Percentiles rank a stretch among this genome's conserved stretches.
Evolutionary conservation across 2,797 vertebrate genomes (phyloP).

Genomic region (Glossophaga mutica): DNA sequence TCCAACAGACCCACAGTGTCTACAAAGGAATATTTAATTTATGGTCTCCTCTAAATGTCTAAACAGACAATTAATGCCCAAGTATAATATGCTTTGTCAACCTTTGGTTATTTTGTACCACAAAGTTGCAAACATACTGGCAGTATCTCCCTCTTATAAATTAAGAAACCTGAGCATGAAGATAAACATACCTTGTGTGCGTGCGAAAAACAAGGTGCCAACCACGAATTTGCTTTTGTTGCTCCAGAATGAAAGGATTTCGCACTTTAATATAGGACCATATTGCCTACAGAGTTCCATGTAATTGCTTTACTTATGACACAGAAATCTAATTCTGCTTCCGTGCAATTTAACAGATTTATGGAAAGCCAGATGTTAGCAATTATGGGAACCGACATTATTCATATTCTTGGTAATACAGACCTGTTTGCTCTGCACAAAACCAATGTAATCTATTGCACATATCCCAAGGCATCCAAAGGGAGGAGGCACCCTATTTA

Average conservation of each 20-base stretch:
- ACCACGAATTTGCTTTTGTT: slow-evolving; percentile 50
- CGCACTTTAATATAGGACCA: slow-evolving; percentile 73
- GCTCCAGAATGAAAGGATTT: slow-evolving; percentile 73
- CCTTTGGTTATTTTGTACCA: slow-evolving; percentile 40
- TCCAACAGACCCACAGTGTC: neutral
- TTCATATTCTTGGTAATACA: slow-evolving; percentile 81
- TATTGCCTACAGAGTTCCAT: slow-evolving; percentile 77
- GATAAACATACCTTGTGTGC: neutral
- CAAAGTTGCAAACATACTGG: neutral
- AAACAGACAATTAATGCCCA: neutral
- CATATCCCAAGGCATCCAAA: slow-evolving; percentile 72
- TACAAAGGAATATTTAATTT: neutral
- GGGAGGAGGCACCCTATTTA: slow-evolving; percentile 74
- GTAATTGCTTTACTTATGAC: slow-evolving; percentile 83
- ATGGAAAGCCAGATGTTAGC: slow-evolving; percentile 87
- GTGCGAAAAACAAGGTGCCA: slow-evolving; percentile 41
- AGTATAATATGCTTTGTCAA: neutral
- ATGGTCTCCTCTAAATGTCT: neutral
- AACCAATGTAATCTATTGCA: slow-evolving; percentile 79
- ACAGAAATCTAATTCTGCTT: slow-evolving; percentile 82
- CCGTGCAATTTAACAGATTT: slow-evolving; percentile 85
- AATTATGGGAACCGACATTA: slow-evolving; percentile 84
- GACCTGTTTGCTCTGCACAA: slow-evolving; percentile 83
- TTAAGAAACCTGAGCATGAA: slow-evolving; percentile 31
- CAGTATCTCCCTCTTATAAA: neutral